Base-by-base conservation (phyloP, 2,113 vertebrate genomes). In the Phoenicopterus ruber region DNA sequence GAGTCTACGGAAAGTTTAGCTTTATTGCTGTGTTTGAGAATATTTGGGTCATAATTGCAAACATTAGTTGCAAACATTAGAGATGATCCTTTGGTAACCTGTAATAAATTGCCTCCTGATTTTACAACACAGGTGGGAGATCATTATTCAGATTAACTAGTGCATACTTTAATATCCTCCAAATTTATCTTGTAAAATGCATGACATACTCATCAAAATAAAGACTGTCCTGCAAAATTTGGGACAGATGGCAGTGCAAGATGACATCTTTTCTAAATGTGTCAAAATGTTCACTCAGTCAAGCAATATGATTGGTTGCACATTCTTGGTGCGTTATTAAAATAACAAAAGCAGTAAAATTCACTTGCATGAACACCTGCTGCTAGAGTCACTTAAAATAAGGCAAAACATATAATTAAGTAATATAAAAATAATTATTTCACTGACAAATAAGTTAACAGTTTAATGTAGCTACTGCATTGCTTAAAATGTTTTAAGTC, bases 231-330 rank as follows among this genome's bases (percentile, higher is more conserved):
- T 97, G 91, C 93, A 97, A 85, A 97, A 95, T 93, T 97, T 95
- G 89, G 97, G 95, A 97, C 97, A 97, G 97, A 97, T 97, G 97
- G 97, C 86, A 93, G 82, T 80, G 87, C 78, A 97, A 97, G 91
- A 97, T 97, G 86, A 97, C 94, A 97, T 96, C 58, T 93, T 97
- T 94, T 95, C 94, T 62, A 95, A 95, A 97, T 93, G 91, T 97
- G 93, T 97, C 97, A 97, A 86, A 97, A 95, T 95, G 91, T 95
- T 95, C 91, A 82, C 62, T 96, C 71, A 86, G 76, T 95, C 44
- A 88, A 82, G 83, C n/a, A 88, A 62, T 70, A 49, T 20, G 91
- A 96, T 94, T 95, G 89, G 95, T 69, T 94, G 61, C 81, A 94
- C 83, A 87, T 91, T 94, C 73, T 40, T 62, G 49, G 62, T 95